Evolutionary conservation across 2,113 vertebrate genomes (phyloP).

Genomic region (Hemibagrus wyckioides): DNA sequence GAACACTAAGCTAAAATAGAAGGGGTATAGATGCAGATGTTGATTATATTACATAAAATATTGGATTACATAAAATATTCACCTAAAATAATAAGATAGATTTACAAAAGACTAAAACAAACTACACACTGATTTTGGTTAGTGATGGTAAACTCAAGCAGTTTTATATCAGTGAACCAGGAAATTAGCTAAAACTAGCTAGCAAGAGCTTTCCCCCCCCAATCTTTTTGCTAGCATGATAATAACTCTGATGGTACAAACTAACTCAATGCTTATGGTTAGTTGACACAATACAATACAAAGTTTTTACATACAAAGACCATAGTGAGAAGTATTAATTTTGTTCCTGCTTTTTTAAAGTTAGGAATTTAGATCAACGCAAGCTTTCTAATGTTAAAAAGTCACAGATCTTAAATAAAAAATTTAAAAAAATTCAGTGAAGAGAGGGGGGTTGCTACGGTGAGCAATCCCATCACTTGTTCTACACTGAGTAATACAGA

Average conservation of each 20-base stretch:
- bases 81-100: neutral
- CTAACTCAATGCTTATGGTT: neutral
- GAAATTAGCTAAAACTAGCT: neutral
- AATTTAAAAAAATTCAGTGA: no score
- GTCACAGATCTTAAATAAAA: no score
- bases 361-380: neutral
- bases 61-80: neutral
- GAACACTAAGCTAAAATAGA: neutral
- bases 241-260: neutral
- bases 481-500: neutral
- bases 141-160: neutral
- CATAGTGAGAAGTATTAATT: neutral
- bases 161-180: neutral
- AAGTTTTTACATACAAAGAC: neutral
- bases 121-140: neutral
- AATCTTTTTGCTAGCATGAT: neutral
- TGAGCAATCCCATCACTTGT: no score
- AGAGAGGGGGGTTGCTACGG: neutral
- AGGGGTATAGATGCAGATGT: neutral
- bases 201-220: neutral
- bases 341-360: neutral
- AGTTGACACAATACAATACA: neutral
- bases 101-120: neutral
- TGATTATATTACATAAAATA: neutral
- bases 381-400: neutral